phyloP scores from a whole-genome alignment of 2,113 vertebrate genomes.

The Phrynosoma platyrhinos region DNA sequence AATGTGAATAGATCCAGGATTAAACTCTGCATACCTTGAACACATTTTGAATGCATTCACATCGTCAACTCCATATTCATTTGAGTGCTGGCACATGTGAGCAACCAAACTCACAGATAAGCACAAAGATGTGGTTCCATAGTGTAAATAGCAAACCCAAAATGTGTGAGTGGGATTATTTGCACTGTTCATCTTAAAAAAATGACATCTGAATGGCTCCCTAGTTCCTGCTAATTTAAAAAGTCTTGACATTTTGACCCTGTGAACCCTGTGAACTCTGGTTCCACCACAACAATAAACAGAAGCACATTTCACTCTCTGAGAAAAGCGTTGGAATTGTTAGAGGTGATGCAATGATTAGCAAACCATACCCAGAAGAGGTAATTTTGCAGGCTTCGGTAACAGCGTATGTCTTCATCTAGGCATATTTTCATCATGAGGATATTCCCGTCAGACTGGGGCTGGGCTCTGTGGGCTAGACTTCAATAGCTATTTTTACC shows the following conservation, averaged over 20 bases:
- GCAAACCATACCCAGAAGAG: rapidly evolving
- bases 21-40: no score
- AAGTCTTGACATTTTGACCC: neutral
- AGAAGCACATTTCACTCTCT: neutral
- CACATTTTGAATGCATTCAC: no score
- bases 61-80: no score
- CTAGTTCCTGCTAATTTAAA: neutral
- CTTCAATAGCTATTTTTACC: constrained; percentile 50
- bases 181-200: no score
- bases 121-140: no score
- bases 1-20: no score
- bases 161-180: no score
- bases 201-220: no score
- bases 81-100: no score
- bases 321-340: neutral
- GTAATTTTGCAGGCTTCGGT: neutral
- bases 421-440: neutral
- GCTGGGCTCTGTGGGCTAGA: neutral
- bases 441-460: constrained; percentile 51
- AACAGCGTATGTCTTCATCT: neutral
- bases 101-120: no score
- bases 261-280: neutral
- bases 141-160: no score
- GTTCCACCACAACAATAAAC: neutral
- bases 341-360: neutral